Evolutionary conservation across 2,797 vertebrate genomes (phyloP), one percentile per base, ranked within the genome.

Genomic region (Tamandua tetradactyla): DNA sequence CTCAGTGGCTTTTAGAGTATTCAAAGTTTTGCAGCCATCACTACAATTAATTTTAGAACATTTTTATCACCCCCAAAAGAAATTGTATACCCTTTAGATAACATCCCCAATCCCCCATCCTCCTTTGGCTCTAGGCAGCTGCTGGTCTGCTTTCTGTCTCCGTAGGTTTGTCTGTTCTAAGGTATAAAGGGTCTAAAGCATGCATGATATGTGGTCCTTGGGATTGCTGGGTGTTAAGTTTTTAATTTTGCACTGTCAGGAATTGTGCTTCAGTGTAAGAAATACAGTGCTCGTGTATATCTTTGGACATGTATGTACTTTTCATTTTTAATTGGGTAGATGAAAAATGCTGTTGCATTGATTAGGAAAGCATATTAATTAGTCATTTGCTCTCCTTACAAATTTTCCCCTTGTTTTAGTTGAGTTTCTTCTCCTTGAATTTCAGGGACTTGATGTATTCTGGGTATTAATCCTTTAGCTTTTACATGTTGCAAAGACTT

Each of bases 401-500:
- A 42, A 37, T 80, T 64, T 49, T 22, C 20, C 40, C 55, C 62
- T 78, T 59, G 40, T 61, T 42, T 30, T 40, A 49, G 44, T 66
- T 83, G 83, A 27, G 2, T 40, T 71, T 14, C n/a, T 74, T n/a
- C 52, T 27, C n/a, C 37, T 30, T 74, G 66, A 32, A 23, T 37
- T 23, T 52, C 32, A 79, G 75, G 44, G 25, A 23, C 55, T 55
- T 8, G 35, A 55, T 74, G 0, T 62, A 5, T 44, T 83, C 15
- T 44, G 2, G 17, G 20, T 17, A 3, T 8, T 15, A 37, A 12
- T 62, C 32, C 9, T 72, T 37, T 42, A 71, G 66, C 76, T 42
- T 0, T 55, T 40, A 9, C 3, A 15, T 17, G 14, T 42, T 47
- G 20, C 40, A 37, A 0, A 1, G 35, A n/a, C 12, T 55, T 64